phyloP scores from a whole-genome alignment of 2,888 invertebrate species.

The Torymus aiolomorphi region DNA sequence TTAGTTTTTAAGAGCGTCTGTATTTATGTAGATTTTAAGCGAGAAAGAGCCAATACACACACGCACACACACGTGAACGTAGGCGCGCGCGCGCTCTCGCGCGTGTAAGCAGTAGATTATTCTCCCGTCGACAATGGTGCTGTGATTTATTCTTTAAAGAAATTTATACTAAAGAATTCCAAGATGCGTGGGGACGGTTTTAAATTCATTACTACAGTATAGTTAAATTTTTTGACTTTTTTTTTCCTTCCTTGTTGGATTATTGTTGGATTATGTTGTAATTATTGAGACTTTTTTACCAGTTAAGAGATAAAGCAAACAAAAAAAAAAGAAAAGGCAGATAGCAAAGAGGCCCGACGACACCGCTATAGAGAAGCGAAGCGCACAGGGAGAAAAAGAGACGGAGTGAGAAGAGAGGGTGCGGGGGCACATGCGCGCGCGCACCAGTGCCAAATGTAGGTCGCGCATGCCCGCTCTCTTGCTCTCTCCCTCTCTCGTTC shows the following conservation, averaged over 20 bases:
- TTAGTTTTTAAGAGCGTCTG: background rate
- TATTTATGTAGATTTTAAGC: background rate
- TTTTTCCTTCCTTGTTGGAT: too few relatives aligned
- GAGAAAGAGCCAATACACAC: background rate
- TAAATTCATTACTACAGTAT: too few relatives aligned
- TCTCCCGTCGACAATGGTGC: conserved; percentile 22
- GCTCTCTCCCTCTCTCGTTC: conserved; percentile 23
- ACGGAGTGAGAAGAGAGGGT: background rate
- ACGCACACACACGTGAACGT: background rate
- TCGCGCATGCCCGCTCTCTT: conserved; percentile 41
- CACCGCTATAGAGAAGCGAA: too few relatives aligned
- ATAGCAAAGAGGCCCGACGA: too few relatives aligned
- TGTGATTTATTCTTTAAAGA: conserved; percentile 31
- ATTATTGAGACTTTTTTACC: too few relatives aligned
- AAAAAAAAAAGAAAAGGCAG: too few relatives aligned
- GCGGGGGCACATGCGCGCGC: conserved; percentile 57
- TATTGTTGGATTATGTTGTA: too few relatives aligned
- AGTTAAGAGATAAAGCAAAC: background rate
- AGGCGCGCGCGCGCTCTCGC: too few relatives aligned
- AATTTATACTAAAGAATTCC: too few relatives aligned
- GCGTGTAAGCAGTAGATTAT: background rate
- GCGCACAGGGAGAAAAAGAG: too few relatives aligned
- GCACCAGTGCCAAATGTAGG: conserved; percentile 57
- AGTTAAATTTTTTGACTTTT: too few relatives aligned
- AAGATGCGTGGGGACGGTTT: too few relatives aligned